These are phyloP conservation scores for Radopholus similis DNA, from an alignment of 1,140 invertebrate genomes.

Conservation along the genomic window DNA sequence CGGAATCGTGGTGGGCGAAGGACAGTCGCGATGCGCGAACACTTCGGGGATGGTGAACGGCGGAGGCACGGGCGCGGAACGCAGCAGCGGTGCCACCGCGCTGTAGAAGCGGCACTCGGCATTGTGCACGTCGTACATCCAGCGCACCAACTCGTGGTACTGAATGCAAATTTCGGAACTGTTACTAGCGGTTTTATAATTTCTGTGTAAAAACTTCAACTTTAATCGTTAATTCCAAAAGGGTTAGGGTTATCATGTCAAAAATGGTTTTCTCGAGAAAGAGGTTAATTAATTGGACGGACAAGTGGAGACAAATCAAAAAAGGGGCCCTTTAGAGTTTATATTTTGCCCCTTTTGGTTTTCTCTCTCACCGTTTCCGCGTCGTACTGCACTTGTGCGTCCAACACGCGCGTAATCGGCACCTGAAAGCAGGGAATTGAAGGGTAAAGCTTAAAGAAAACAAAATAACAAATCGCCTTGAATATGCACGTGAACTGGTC, in stretches of 20 bases:
- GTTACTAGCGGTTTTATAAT: not conserved
- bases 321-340: not conserved
- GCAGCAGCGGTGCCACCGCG: not conserved
- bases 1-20: not conserved
- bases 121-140: constrained; percentile 17
- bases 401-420: not conserved
- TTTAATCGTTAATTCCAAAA: not conserved
- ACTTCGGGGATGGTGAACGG: constrained; percentile 7
- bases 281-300: not conserved
- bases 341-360: not conserved
- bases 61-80: not conserved
- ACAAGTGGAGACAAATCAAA: not conserved
- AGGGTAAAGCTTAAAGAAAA: not conserved
- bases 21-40: not conserved
- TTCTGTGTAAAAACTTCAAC: not conserved
- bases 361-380: not conserved
- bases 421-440: not conserved
- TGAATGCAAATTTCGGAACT: not conserved
- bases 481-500: not conserved
- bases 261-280: not conserved
- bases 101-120: constrained; percentile 11
- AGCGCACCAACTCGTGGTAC: not conserved
- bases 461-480: not conserved
- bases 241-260: not conserved
- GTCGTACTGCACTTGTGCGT: not conserved